Conservation (phyloP, 2,797 vertebrate species). For the Harpagifer antarcticus region DNA sequence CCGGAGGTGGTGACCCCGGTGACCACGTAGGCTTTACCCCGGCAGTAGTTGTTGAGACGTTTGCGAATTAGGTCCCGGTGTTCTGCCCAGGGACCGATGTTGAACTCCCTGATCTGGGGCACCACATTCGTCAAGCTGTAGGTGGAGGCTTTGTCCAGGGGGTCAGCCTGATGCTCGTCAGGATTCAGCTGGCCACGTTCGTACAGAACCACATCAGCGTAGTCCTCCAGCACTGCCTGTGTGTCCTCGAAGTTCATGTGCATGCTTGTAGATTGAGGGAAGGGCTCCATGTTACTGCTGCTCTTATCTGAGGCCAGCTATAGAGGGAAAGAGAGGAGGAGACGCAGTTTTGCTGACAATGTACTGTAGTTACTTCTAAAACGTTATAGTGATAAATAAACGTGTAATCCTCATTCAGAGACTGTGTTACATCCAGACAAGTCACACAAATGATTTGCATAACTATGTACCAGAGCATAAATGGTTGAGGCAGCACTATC, state of each 20-base stretch:
- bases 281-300: conserved; percentile 83
- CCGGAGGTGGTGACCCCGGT: conserved; percentile 79
- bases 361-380: background rate
- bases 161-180: conserved; percentile 78
- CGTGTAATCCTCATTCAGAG: background rate
- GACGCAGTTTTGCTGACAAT: background rate
- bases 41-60: conserved; percentile 84
- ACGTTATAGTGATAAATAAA: background rate
- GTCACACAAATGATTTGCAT: conserved; percentile 22
- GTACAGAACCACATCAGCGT: conserved; percentile 76
- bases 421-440: background rate
- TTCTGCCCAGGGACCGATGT: conserved; percentile 74
- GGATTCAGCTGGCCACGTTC: conserved; percentile 80
- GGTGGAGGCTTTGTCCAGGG: conserved; percentile 80
- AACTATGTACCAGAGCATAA: background rate
- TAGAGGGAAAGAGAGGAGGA: background rate
- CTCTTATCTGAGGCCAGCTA: conserved; percentile 81
- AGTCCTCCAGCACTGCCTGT: conserved; percentile 82
- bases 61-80: conserved; percentile 75
- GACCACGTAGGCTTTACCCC: conserved; percentile 76
- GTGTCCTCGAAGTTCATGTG: conserved; percentile 83
- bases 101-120: conserved; percentile 79
- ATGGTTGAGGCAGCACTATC: conserved; percentile 3
- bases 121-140: conserved; percentile 83
- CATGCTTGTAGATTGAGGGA: conserved; percentile 75